Evolutionary conservation across 2,888 invertebrate genomes (phyloP).

Genomic region (Drosophila neotestacea): DNA sequence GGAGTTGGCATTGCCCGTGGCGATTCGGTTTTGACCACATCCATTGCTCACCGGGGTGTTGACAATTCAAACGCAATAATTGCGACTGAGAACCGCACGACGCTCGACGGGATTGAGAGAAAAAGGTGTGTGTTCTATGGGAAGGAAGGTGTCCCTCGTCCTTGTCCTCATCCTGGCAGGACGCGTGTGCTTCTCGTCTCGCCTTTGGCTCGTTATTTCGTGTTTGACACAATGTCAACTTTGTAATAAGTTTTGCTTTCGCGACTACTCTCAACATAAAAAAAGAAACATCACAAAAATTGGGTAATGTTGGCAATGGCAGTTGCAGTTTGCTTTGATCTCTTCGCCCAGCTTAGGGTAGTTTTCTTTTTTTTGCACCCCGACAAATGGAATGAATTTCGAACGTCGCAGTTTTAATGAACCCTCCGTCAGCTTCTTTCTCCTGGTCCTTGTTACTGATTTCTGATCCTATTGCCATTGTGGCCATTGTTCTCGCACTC

Average conservation of each 20-base stretch:
- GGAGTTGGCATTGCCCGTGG: constrained; percentile 55
- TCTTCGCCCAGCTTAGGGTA: constrained; percentile 54
- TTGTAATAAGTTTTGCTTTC: constrained; percentile 77
- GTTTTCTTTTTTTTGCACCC: constrained; percentile 52
- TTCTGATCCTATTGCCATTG: constrained; percentile 77
- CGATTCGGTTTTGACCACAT: constrained; percentile 72
- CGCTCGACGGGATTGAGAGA: constrained; percentile 51
- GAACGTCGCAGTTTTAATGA: constrained; percentile 71
- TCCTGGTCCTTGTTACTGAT: constrained; percentile 64
- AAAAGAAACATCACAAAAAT: constrained; percentile 10
- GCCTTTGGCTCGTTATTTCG: constrained; percentile 71
- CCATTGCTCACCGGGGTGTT: constrained; percentile 72
- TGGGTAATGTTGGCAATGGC: constrained; percentile 46
- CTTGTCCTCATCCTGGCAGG: constrained; percentile 3
- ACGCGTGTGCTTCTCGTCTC: constrained; percentile 48
- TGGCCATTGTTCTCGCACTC: constrained; percentile 75
- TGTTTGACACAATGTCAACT: constrained; percentile 82
- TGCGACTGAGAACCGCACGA: constrained; percentile 71
- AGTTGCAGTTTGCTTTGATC: constrained; percentile 72
- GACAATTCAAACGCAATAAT: constrained; percentile 82
- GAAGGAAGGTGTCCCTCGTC: constrained; percentile 13
- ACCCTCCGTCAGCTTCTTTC: constrained; percentile 50
- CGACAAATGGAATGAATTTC: constrained; percentile 24
- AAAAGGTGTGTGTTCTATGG: constrained; percentile 59
- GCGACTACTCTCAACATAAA: constrained; percentile 37